Base-by-base conservation (phyloP, 2,113 vertebrate species). In the Corydoras sp. region DNA sequence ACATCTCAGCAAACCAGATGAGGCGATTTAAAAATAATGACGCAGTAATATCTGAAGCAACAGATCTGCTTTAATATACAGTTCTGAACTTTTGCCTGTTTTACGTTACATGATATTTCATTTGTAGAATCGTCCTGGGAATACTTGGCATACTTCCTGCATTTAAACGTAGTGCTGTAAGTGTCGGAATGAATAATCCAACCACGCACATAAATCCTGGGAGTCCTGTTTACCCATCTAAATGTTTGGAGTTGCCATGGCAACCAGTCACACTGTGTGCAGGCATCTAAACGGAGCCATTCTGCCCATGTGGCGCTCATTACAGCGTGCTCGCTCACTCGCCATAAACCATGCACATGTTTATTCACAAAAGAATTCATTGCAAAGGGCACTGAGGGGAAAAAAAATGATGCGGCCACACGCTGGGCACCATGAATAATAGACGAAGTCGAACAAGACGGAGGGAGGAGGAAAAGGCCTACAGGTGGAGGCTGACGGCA, bases 391-490 rank as follows among this genome's bases (percentile, higher is more conserved):
- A 74, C 31, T 53, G 50, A n/a, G 76, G 11, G 69, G 65, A 58
- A 58, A 54, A 30, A 35, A 59, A 64, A 58, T 8, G 7, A 43
- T 43, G 35, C 7, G 35, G 53, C 65, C 30, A 48, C 30, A 49
- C 14, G 9, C 48, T 11, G 69, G 68, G 56, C 32, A 43, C 32
- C 48, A 81, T 80, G 71, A 81, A 84, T 84, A 79, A 81, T 72
- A 78, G 62, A 85, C 75, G 62, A 73, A 18, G 58, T 13, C 24
- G 11, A 62, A 63, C 48, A 53, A 32, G 29, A 61, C 12, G 50
- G 24, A 13, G 50, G 35, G 9, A 29, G 64, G 29, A 65, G 59
- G 58, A 31, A 63, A 56, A 48, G 59, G 67, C 54, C 58, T 53
- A 10, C 3, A 15, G 72, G 83, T 76, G 68, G 76, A 81, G 66